Evolutionary conservation across 2,797 vertebrate genomes (phyloP), one percentile per base, ranked within the genome.

Genomic region (Sparidentex hasta): DNA sequence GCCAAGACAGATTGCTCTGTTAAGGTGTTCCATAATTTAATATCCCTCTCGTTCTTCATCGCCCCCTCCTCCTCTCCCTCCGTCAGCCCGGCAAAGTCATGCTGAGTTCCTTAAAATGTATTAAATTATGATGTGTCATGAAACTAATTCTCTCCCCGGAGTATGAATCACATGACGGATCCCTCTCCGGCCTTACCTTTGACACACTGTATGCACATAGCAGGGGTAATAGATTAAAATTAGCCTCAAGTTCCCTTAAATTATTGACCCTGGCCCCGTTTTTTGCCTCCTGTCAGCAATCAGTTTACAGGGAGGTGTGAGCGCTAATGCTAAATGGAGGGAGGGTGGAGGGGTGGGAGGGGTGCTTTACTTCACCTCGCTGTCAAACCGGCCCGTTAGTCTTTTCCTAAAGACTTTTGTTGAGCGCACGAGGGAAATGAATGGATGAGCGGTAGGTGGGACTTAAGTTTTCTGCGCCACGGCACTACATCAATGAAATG

Each of bases 1-100:
- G 77, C 81, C 74, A 94, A 94, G 94, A 96, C 90, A 91, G 92
- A 94, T 94, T 89, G 90, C 91, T 89, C 90, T 91, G 92, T 93
- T 95, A 93, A 93, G 93, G 87, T 92, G 91, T 87, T 92, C 88
- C 93, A 94, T 95, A 93, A 95, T 95, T 95, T 94, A 94, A 94
- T 93, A 94, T 95, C 91, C 87, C 61, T 84, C 91, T 88, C 89
- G 82, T 91, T 92, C 82, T 85, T 90, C 86, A 86, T 88, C 87
- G 72, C 68, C 67, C 71, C 71, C 33, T 46, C 62, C 12, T 4
- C 62, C 58, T 55, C 55, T 54, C 63, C 43, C 51, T 18, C 85
- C 70, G n/a, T 88, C 87, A 84, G 82, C 83, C 84, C 41, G 68
- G 83, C 73, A 83, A 92, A 93, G 87, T 95, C 92, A 87, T 83